Evolutionary conservation across 1,140 invertebrate genomes (phyloP).

Genomic region (Himalopsyche phryganea): DNA sequence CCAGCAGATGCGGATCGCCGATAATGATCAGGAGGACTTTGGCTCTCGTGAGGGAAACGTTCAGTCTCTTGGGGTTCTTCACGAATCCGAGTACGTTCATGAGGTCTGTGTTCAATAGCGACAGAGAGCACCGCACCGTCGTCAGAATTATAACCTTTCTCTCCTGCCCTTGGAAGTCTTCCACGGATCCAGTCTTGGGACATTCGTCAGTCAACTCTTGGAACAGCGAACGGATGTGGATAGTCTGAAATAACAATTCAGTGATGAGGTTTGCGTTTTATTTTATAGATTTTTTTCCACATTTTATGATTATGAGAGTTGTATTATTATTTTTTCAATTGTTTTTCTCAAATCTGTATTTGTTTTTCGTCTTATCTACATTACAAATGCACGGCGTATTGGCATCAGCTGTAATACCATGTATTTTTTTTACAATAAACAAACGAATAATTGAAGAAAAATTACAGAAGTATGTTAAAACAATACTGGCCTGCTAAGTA

Average conservation of each 20-base stretch:
- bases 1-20: conserved; percentile 76
- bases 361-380: no score
- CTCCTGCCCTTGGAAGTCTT: conserved; percentile 96
- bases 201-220: conserved; percentile 59
- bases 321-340: no score
- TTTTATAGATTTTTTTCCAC: no score
- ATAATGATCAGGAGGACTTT: conserved; percentile 75
- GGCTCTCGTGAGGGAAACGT: conserved; percentile 83
- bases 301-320: no score
- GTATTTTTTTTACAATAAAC: no score
- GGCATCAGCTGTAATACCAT: no score
- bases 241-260: conserved; percentile 58
- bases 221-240: conserved; percentile 68
- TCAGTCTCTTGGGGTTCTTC: conserved; percentile 70
- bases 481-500: no score
- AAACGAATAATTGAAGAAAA: no score
- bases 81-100: conserved; percentile 72
- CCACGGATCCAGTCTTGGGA: conserved; percentile 88
- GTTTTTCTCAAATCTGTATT: no score
- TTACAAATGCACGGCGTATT: no score
- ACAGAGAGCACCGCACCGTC: conserved; percentile 68
- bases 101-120: conserved; percentile 52
- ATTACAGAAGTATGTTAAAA: no score
- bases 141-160: conserved; percentile 81
- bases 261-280: background rate